phyloP scores from a whole-genome alignment of 2,113 vertebrate genomes.

The Silurus asotus region DNA sequence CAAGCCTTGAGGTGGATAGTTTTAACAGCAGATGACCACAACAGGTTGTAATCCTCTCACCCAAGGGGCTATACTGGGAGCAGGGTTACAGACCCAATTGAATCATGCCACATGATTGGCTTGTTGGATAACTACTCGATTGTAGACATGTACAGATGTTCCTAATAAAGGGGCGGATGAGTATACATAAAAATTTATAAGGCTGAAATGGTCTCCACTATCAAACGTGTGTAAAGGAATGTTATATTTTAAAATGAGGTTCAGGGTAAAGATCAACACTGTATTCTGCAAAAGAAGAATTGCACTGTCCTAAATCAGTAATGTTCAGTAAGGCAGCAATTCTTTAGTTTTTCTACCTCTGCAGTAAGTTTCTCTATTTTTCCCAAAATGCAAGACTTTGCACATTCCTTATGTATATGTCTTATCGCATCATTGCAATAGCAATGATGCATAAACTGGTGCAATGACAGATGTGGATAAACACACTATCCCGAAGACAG shows the following conservation, averaged over 20 bases:
- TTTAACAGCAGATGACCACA: not conserved
- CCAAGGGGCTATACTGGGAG: not conserved
- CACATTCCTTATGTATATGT: not conserved
- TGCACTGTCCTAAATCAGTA: not conserved
- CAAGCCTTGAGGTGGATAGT: not conserved
- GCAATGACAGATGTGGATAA: not conserved
- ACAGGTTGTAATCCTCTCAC: not conserved
- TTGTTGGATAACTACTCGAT: not conserved
- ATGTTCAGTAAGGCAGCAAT: not conserved
- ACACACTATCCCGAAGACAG: not conserved
- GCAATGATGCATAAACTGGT: not conserved
- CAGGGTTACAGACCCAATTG: not conserved
- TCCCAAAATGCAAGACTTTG: not conserved
- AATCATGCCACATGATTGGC: not conserved
- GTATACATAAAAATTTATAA: not conserved
- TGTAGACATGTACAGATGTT: not conserved
- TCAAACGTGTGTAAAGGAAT: not conserved
- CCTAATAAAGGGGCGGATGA: not conserved
- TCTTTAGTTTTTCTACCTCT: not conserved
- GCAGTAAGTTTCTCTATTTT: not conserved
- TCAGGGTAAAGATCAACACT: not conserved
- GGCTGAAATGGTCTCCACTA: not conserved
- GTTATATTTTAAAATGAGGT: not conserved
- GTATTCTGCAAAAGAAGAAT: not conserved
- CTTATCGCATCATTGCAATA: not conserved